Percentiles rank a stretch among this genome's conserved stretches.
These are phyloP conservation scores for Columbina picui DNA, from an alignment of 2,113 vertebrate genomes.

Conservation along the genomic window DNA sequence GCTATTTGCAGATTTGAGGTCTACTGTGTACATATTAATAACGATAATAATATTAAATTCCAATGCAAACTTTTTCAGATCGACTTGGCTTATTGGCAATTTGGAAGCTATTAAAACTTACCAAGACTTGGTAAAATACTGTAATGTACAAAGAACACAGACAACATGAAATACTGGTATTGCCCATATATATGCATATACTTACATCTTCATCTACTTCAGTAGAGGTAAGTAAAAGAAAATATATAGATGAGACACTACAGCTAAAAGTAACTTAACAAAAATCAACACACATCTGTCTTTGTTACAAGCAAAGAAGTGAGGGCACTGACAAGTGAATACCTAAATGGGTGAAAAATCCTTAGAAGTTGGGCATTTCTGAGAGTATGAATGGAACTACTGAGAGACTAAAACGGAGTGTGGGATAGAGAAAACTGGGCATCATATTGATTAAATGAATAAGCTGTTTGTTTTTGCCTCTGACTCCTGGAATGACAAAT, in stretches of 20 bases:
- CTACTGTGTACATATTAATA: background rate
- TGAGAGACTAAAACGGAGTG: background rate
- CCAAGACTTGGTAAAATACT: background rate
- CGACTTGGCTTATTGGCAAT: background rate
- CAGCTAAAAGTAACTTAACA: background rate
- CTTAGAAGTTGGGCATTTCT: background rate
- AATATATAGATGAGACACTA: background rate
- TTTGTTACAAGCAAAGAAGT: background rate
- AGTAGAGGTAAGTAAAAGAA: background rate
- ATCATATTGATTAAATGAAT: background rate
- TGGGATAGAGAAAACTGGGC: background rate
- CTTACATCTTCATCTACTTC: no score
- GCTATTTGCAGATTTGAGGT: background rate
- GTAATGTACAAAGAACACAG: background rate
- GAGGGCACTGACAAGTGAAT: background rate
- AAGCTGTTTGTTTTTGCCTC: background rate
- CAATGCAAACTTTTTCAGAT: background rate
- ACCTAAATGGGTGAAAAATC: background rate
- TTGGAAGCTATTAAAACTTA: background rate
- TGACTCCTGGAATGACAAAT: background rate
- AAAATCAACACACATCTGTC: background rate
- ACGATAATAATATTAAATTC: background rate
- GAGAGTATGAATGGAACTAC: background rate
- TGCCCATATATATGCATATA: background rate
- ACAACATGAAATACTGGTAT: accelerated